phyloP scores from a whole-genome alignment of 1,140 invertebrate genomes.

The Drosophila serrata region DNA sequence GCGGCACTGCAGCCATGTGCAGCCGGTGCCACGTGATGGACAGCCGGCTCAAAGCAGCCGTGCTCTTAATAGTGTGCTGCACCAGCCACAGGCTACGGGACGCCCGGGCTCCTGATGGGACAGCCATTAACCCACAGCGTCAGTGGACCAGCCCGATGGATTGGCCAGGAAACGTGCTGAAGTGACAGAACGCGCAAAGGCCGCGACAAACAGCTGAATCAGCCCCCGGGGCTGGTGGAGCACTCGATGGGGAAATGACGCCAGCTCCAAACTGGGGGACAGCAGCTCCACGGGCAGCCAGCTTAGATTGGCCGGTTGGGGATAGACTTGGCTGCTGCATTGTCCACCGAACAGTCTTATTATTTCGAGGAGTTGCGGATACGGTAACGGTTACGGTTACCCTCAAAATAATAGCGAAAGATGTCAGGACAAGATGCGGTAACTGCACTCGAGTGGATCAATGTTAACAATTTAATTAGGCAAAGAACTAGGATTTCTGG shows the following conservation, averaged over 20 bases:
- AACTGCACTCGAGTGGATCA: background rate
- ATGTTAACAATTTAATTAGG: background rate
- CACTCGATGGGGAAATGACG: constrained; percentile 90
- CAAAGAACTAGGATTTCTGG: no score
- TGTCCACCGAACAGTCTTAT: constrained; percentile 87
- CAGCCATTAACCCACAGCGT: constrained; percentile 90
- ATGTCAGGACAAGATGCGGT: background rate
- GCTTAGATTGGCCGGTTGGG: constrained; percentile 86
- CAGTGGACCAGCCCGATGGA: background rate
- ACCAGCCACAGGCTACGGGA: constrained; percentile 89
- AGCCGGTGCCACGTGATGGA: constrained; percentile 90
- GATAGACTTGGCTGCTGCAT: constrained; percentile 89
- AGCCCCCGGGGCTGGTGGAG: constrained; percentile 88
- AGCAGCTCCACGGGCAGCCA: constrained; percentile 79
- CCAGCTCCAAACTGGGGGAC: constrained; percentile 87
- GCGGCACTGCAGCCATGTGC: constrained; percentile 88
- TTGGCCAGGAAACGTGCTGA: constrained; percentile 89
- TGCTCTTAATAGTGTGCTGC: constrained; percentile 92
- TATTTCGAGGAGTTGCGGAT: background rate
- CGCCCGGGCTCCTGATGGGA: constrained; percentile 89
- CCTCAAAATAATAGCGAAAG: background rate
- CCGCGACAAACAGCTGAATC: constrained; percentile 88
- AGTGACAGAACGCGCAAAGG: constrained; percentile 88
- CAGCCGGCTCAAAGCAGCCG: constrained; percentile 90
- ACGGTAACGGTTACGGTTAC: background rate